Conservation (phyloP, 2,113 vertebrate genomes). For the Campylomormyrus tamandua region DNA sequence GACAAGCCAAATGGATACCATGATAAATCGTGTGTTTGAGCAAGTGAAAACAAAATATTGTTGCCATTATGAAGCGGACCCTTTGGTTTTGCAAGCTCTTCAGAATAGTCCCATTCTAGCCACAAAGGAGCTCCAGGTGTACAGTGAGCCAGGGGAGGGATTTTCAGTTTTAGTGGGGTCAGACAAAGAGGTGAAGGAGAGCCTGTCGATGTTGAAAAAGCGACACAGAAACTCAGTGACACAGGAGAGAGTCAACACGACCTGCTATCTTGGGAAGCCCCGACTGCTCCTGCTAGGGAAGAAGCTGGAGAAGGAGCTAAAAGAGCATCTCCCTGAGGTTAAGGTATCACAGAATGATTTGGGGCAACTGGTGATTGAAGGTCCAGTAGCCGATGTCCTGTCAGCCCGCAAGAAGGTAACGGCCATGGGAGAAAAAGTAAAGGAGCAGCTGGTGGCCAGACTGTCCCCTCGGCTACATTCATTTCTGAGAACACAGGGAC, state of each 20-base stretch:
- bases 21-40: constrained; percentile 1
- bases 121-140: not conserved
- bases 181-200: constrained; percentile 19
- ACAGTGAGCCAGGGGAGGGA: constrained; percentile 13
- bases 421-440: constrained; percentile 14
- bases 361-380: constrained; percentile 35
- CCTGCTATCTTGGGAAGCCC: constrained; percentile 30
- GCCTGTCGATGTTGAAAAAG: not conserved
- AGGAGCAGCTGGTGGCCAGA: constrained; percentile 24
- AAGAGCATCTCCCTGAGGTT: constrained; percentile 23
- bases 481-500: constrained; percentile 31
- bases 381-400: constrained; percentile 29
- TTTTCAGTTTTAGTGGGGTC: constrained; percentile 20
- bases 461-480: constrained; percentile 27
- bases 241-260: not conserved
- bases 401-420: constrained; percentile 31
- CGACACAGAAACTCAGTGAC: not conserved
- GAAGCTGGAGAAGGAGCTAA: constrained; percentile 29
- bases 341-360: constrained; percentile 18
- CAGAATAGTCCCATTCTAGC: not conserved
- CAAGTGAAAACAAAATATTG: not conserved
- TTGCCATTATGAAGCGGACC: constrained; percentile 17
- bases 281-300: constrained; percentile 41
- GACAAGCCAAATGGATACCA: not conserved
- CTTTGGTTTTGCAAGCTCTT: not conserved